Conservation (phyloP, 2,888 invertebrate species). For the Nyleta sp. region DNA sequence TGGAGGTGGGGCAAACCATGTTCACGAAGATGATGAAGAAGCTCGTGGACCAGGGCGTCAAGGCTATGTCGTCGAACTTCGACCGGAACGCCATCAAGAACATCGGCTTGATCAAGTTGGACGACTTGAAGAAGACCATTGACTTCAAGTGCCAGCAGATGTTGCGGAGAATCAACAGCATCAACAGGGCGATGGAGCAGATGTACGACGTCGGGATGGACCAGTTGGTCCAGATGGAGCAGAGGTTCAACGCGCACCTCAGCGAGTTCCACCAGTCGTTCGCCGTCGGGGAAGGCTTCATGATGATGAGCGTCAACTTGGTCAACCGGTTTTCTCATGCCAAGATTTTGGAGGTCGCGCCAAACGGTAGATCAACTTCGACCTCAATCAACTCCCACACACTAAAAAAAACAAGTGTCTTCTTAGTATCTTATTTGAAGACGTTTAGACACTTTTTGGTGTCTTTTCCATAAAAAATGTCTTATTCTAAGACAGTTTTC, state of each 20-base stretch:
- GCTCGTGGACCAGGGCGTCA: background rate
- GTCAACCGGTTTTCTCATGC: slow-evolving; percentile 1
- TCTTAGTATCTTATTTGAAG: too few species aligned
- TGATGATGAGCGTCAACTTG: background rate
- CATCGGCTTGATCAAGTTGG: background rate
- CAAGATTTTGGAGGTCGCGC: background rate
- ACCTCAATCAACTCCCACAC: too few species aligned
- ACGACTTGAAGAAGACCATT: background rate
- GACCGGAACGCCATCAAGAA: background rate
- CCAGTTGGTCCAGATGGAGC: background rate
- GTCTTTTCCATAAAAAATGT: too few species aligned
- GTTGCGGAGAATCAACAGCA: background rate
- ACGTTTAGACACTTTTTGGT: too few species aligned
- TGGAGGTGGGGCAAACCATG: background rate
- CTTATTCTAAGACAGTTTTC: too few species aligned
- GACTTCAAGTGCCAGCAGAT: background rate
- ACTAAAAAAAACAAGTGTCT: too few species aligned
- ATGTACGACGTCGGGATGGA: background rate
- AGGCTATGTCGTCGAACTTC: background rate
- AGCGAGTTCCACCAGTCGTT: background rate
- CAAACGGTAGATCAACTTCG: slow-evolving; percentile 17
- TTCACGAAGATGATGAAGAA: background rate
- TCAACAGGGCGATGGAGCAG: background rate
- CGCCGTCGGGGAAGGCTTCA: background rate
- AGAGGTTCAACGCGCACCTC: background rate